Conservation (phyloP, 2,113 vertebrate genomes). For the Heliornis fulica region DNA sequence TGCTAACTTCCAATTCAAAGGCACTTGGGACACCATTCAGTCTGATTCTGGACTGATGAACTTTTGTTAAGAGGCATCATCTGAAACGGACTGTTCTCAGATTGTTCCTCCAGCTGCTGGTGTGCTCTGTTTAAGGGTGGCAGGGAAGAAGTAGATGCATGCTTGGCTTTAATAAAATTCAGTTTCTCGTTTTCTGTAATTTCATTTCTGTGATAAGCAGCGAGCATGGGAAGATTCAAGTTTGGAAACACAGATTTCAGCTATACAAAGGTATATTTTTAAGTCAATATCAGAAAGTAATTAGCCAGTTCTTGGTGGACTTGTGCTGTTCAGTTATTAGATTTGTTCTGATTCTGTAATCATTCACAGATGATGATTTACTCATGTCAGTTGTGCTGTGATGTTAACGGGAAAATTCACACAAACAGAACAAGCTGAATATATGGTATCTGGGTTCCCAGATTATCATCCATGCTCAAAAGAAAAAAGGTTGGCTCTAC, state of each 20-base stretch:
- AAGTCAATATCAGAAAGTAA: not conserved
- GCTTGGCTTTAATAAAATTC: not conserved
- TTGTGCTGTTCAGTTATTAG: not conserved
- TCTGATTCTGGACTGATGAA: not conserved
- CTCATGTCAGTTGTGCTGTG: not conserved
- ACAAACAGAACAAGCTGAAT: not conserved
- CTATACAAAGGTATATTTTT: not conserved
- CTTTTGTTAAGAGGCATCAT: not conserved
- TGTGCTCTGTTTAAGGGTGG: not conserved
- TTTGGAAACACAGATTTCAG: not conserved
- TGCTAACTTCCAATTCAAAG: not conserved
- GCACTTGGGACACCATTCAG: not conserved
- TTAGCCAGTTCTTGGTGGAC: not conserved
- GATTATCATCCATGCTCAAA: not conserved
- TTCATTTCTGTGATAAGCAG: not conserved
- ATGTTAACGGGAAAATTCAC: not conserved
- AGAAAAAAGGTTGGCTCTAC: not conserved
- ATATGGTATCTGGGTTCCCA: not conserved
- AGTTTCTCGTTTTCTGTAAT: not conserved
- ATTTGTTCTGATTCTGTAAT: not conserved
- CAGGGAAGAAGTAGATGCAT: not conserved
- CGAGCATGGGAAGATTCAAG: not conserved
- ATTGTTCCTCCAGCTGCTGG: not conserved
- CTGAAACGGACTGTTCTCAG: not conserved
- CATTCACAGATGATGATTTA: not conserved